Base-by-base conservation (phyloP, 2,888 invertebrate species). In the Achlya flavicornis region DNA sequence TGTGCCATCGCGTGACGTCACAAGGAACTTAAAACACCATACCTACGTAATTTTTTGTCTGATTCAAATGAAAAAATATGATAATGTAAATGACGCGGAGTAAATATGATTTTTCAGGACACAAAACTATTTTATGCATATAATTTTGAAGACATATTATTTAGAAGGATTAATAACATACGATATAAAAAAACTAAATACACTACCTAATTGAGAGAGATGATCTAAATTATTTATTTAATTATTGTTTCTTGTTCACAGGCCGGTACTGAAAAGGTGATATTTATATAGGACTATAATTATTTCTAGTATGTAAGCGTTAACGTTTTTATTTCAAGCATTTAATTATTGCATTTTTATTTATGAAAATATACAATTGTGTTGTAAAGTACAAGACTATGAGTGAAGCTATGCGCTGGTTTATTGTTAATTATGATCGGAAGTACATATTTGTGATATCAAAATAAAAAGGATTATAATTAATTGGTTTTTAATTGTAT, bases 201-300 rank as follows among this genome's bases (percentile, higher is more conserved):
- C 26, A 1, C 2, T 26, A n/a, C n/a, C n/a, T n/a, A n/a, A n/a
- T n/a, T n/a, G n/a, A n/a, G 1, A 26, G 26, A 26, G 26, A 26
- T 26, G 2, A 26, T 1, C 2, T 2, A 26, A 26, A 26, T 26
- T 33, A 61, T 14, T 43, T 1, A 41, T 41, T 57, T 19, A 16
- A 57, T 26, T 0, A 1, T 0, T 11, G 11, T 64, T 33, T 59
- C 68, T 66, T 77, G 72, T 62, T 77, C 89, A 59, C 86, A 92
- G 91, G 66, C 81, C 89, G 11, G 80, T 77, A 48, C 70, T 92
- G 71, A 90, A 87, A 67, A 86, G 85, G 70, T 90, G 83, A 86
- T 75, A 41, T 7, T 41, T 12, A 32, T 58, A 64, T 59, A 26
- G 14, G 11, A 16, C 19, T n/a, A 53, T 53, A 53, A 53, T 19